These are phyloP conservation scores for Anniella stebbinsi DNA, from an alignment of 2,797 vertebrate species.

Conservation along the genomic window DNA sequence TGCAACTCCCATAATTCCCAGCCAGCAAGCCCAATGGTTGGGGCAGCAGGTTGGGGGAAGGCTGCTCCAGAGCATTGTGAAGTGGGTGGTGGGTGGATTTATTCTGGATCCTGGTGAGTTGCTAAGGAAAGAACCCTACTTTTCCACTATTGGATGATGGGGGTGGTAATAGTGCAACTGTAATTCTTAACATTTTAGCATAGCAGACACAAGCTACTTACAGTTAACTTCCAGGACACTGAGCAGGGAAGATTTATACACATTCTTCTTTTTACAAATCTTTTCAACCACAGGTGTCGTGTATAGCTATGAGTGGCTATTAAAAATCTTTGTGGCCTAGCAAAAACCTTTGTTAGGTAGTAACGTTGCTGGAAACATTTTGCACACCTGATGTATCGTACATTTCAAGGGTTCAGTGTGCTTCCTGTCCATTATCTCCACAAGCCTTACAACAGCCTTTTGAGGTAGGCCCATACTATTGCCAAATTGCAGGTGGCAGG, in stretches of 20 bases:
- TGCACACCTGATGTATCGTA: not conserved
- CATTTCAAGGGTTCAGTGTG: not conserved
- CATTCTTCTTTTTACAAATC: no score
- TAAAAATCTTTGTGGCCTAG: not conserved
- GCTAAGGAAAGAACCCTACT: not conserved
- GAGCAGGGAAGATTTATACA: no score
- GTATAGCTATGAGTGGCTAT: not conserved
- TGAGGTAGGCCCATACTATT: not conserved
- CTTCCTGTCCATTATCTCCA: not conserved
- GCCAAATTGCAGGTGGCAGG: not conserved
- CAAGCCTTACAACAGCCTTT: not conserved
- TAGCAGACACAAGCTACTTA: not conserved
- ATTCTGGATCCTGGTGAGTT: no score
- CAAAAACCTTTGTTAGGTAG: not conserved
- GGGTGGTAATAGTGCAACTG: not conserved
- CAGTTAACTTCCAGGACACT: not conserved
- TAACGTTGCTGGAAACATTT: not conserved
- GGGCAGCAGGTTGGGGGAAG: no score
- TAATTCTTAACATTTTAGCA: not conserved
- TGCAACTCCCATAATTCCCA: no score
- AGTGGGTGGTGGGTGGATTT: no score
- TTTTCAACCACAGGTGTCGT: not conserved
- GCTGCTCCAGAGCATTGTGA: no score
- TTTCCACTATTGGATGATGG: not conserved
- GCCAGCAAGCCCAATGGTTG: no score